These are phyloP conservation scores for Yponomeuta cagnagella DNA, from an alignment of 2,888 invertebrate species.

Conservation along the genomic window DNA sequence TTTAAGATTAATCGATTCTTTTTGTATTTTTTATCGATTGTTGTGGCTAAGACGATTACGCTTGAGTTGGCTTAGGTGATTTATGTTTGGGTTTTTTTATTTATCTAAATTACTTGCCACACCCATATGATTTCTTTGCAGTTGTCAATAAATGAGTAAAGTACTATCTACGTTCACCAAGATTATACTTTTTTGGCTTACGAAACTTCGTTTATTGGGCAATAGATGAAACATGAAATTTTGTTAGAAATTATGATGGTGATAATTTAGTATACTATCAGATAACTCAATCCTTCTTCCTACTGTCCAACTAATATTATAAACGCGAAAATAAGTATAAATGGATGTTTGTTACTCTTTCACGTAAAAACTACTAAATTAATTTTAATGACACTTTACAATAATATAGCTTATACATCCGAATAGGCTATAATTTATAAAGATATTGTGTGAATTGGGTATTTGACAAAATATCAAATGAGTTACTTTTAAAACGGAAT, in stretches of 20 bases:
- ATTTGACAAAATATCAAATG: no score
- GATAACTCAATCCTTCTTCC: background rate
- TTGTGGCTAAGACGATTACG: constrained; percentile 51
- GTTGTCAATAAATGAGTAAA: background rate
- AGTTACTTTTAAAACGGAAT: no score
- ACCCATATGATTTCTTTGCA: constrained; percentile 43
- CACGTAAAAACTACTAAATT: no score
- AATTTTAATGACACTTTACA: no score
- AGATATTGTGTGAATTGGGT: no score
- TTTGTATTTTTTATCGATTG: constrained; percentile 44
- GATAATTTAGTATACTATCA: background rate
- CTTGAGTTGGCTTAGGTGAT: constrained; percentile 40
- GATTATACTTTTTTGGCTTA: background rate
- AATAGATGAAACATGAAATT: background rate
- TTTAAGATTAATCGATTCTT: constrained; percentile 47
- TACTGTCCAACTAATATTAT: no score
- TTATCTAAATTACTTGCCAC: constrained; percentile 31
- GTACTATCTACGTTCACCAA: background rate
- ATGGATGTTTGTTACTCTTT: no score
- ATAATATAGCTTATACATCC: no score
- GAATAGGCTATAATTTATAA: no score
- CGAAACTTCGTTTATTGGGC: background rate
- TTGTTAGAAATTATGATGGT: background rate
- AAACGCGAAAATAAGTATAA: no score
- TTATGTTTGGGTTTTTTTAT: constrained; percentile 26